These are phyloP conservation scores for Petaurus breviceps DNA, from an alignment of 2,113 vertebrate genomes.

Conservation along the genomic window DNA sequence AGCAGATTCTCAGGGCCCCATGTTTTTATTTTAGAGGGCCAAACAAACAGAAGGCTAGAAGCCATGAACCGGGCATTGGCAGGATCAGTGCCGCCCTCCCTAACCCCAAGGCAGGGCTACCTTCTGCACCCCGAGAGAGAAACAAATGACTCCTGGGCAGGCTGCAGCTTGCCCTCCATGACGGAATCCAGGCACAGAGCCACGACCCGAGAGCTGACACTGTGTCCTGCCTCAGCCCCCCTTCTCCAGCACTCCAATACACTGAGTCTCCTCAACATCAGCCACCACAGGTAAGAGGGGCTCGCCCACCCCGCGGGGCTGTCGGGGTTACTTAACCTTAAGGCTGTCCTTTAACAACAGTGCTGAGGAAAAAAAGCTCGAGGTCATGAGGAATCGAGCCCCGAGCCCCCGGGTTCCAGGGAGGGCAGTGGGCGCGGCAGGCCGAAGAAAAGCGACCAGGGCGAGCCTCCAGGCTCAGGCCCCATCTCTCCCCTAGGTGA, in stretches of 20 bases:
- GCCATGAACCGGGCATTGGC: conserved; percentile 17
- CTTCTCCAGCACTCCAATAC: not conserved
- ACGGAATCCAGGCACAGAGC: conserved; percentile 5
- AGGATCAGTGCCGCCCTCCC: conserved; percentile 63
- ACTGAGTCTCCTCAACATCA: conserved; percentile 38
- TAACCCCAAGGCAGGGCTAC: conserved; percentile 62
- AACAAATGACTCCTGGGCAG: not conserved
- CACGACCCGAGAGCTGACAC: not conserved
- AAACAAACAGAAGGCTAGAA: conserved; percentile 62
- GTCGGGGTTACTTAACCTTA: not conserved
- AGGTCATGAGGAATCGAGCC: conserved; percentile 24
- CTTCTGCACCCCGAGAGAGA: conserved; percentile 48
- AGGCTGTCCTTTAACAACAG: conserved; percentile 6
- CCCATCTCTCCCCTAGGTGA: not conserved
- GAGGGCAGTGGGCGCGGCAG: conserved; percentile 16
- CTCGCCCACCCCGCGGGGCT: no score
- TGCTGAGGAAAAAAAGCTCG: conserved; percentile 32
- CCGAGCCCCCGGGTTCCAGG: conserved; percentile 32
- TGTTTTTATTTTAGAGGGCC: conserved; percentile 72
- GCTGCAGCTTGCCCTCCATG: conserved; percentile 54
- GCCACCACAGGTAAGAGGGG: conserved; percentile 71
- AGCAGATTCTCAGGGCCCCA: not conserved
- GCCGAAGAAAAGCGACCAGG: conserved; percentile 42
- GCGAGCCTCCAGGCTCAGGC: not conserved
- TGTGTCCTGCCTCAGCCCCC: conserved; percentile 30